phyloP scores from a whole-genome alignment of 2,888 invertebrate genomes.

The Lobophora halterata region DNA sequence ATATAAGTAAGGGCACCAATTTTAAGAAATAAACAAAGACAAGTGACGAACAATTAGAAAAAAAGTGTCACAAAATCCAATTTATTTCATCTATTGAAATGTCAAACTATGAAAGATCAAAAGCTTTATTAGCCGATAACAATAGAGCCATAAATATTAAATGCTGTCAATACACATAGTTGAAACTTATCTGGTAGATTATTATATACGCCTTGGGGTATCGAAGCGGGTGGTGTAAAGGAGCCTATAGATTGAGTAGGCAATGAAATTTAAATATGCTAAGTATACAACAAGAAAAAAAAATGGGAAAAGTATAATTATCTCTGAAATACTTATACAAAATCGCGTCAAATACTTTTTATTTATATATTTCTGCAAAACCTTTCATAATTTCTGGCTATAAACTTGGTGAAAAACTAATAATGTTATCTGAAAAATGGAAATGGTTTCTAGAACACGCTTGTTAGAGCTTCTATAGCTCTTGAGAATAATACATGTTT shows the following conservation, averaged over 20 bases:
- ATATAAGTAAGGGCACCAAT: too few relatives aligned
- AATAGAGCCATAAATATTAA: conserved; percentile 75
- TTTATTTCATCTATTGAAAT: conserved; percentile 7
- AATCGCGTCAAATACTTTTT: too few relatives aligned
- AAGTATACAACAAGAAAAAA: not conserved
- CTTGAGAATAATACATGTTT: too few relatives aligned
- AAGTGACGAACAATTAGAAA: too few relatives aligned
- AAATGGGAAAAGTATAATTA: conserved; percentile 11
- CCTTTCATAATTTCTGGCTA: too few relatives aligned
- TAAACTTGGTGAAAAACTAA: too few relatives aligned
- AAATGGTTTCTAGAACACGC: too few relatives aligned
- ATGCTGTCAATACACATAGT: conserved; percentile 73
- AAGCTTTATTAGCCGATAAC: conserved; percentile 54
- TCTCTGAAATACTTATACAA: too few relatives aligned
- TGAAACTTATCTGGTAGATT: conserved; percentile 72
- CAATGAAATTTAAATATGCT: conserved; percentile 31
- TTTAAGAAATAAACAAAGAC: too few relatives aligned
- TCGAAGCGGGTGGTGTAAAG: conserved; percentile 54
- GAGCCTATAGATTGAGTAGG: conserved; percentile 21
- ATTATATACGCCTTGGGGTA: conserved; percentile 75
- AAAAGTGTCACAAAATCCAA: conserved; percentile 11
- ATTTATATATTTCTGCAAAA: too few relatives aligned
- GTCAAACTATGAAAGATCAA: not conserved
- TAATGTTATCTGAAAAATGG: too few relatives aligned
- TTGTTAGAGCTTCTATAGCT: too few relatives aligned